Evolutionary conservation across 2,888 invertebrate species (phyloP), one percentile per base, ranked within the genome.

Genomic region (Megamerina dolium): DNA sequence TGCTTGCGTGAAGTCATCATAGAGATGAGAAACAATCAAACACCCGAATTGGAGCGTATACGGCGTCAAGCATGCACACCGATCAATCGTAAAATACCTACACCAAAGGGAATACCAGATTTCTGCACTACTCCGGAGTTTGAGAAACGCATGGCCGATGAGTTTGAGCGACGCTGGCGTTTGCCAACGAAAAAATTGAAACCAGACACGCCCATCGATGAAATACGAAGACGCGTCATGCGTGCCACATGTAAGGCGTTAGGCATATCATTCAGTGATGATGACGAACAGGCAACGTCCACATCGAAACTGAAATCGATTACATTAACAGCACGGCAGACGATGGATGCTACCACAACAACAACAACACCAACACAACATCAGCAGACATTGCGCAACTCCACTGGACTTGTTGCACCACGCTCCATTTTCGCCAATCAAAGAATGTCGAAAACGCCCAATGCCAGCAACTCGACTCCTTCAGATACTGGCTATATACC

Each of bases 121-220:
- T 70, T 67, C 38, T 68, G 68, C 21, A 60, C 63, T 2, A 69
- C 70, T 2, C 70, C 70, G 1, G 69, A 66, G 41, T 65, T 66
- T 42, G 60, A 67, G 43, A 64, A 64, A 41, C 61, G 70, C 19
- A 66, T 68, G 66, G 68, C 67, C 4, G 69, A 68, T 18, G 66
- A 63, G 16, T 64, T 68, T 21, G 67, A 69, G 47, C 60, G 63
- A 3, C 62, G 68, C 20, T 69, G 66, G 66, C 66, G 66, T 16
- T 48, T 68, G 43, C 68, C 68, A 12, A 63, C 61, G 21, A 61
- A 61, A 19, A 63, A 62, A 43, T 49, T 65, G 2, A 61, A 59
- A 37, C 65, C 66, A 2, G 63, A 68, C 41, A 68, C 69, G 14
- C 67, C 67, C 3, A 57, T 68, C 3, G 54, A 65, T 17, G 65